These are phyloP conservation scores for Diorhabda carinulata DNA, from an alignment of 1,140 invertebrate genomes.

Conservation along the genomic window DNA sequence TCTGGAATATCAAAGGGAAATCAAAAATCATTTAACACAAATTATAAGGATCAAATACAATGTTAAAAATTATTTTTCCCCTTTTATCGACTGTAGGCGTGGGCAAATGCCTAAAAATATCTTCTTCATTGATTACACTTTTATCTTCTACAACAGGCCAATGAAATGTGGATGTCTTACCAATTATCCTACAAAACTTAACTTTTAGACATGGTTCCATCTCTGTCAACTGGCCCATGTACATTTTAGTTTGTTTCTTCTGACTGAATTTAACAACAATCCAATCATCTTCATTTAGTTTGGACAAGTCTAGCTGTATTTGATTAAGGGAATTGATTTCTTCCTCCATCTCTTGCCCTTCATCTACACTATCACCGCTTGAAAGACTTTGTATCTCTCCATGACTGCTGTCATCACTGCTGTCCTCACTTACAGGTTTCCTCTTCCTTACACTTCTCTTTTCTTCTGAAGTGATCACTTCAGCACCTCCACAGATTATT, in stretches of 20 bases:
- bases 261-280: slow-evolving; percentile 9
- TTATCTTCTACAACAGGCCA: neutral
- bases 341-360: neutral
- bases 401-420: slow-evolving; percentile 4
- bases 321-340: slow-evolving; percentile 8
- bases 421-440: neutral
- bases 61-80: neutral
- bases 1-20: too few species aligned
- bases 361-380: too few species aligned
- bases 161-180: neutral
- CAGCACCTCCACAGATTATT: slow-evolving; percentile 14
- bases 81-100: neutral
- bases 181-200: neutral
- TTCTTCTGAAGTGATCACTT: slow-evolving; percentile 17
- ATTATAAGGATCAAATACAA: too few species aligned
- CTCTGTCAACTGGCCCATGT: neutral
- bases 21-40: too few species aligned
- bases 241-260: slow-evolving; percentile 6
- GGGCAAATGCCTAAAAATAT: neutral
- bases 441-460: too few species aligned
- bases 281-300: slow-evolving; percentile 8
- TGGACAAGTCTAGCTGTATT: slow-evolving; percentile 8
- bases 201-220: neutral
- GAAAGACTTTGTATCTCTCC: neutral
- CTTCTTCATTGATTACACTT: neutral